Evolutionary conservation across 2,113 vertebrate genomes (phyloP), one percentile per base, ranked within the genome.

Genomic region (Caloenas nicobarica): DNA sequence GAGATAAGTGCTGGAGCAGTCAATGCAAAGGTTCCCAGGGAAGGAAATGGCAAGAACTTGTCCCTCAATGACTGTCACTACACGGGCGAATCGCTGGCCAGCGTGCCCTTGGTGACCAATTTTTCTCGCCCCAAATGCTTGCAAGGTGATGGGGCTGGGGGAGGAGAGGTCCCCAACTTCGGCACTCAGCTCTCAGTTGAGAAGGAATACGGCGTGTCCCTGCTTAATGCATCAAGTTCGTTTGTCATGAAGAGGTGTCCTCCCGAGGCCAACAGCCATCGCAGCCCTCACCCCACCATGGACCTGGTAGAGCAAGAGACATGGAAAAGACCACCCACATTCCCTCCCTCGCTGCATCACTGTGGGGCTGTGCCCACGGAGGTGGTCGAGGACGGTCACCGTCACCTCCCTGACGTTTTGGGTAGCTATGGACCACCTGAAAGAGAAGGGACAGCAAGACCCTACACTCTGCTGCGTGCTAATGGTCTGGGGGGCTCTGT

Each of bases 321-420:
- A 0, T 76, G 65, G 69, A 51, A 84, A 58, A 90, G 66, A 15
- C 7, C 60, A 9, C 38, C 60, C 23, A 2, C 14, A 4, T 70
- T 65, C 56, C 60, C 57, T 42, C 40, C 71, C 14, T 16, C 34
- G 0, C 66, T 48, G 19, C 89, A 56, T 24, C 77, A 7, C 34
- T 34, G 61, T 0, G 3, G 40, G 26, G 3, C 58, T 1, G 3
- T 19, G 28, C 80, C 10, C 0, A 6, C 6, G 9, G 93, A 68
- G 13, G 3, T 2, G 0, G 50, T 24, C 0, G 7, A 65, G 42
- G 76, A 29, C 0, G 2, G 3, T 5, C 65, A 64, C n/a, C 17
- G 2, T 25, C 26, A 5, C 33, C 71, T 58, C 26, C 26, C 84
- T 1, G 38, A 51, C 3, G 5, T 25, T 38, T 53, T 62, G 68